Conservation (phyloP, 2,888 invertebrate species). For the Andricus quercusramuli region DNA sequence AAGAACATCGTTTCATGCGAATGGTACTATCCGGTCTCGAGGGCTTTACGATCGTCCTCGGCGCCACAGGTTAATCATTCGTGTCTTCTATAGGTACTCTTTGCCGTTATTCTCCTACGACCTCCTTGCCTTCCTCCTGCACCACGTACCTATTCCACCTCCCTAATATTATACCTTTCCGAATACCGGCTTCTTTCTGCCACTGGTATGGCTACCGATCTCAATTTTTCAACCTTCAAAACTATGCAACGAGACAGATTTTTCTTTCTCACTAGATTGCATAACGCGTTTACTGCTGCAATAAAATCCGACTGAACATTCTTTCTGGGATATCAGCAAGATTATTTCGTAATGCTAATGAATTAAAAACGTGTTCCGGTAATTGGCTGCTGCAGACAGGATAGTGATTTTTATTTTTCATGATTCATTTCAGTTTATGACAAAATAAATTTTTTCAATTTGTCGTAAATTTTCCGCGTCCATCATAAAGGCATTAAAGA, state of each 20-base stretch:
- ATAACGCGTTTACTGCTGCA: conserved; percentile 16
- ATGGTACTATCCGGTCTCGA: conserved; percentile 53
- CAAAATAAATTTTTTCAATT: conserved; percentile 18
- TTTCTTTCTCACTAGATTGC: not conserved
- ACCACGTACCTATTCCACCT: conserved; percentile 36
- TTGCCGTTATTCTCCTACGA: conserved; percentile 46
- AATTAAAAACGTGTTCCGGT: conserved; percentile 28
- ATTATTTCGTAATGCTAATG: conserved; percentile 37
- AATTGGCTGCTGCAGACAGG: conserved; percentile 30
- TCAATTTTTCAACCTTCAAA: not conserved
- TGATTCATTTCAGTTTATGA: conserved; percentile 26
- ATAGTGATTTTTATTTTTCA: conserved; percentile 7
- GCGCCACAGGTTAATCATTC: conserved; percentile 72
- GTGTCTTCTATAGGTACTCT: conserved; percentile 55
- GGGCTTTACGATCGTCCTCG: conserved; percentile 69
- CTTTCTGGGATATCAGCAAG: conserved; percentile 21
- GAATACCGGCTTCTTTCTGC: conserved; percentile 32
- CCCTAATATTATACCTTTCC: not conserved
- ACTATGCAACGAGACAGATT: not conserved
- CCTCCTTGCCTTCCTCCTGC: conserved; percentile 46
- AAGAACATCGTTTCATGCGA: conserved; percentile 46
- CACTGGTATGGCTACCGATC: conserved; percentile 52
- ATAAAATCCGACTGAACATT: conserved; percentile 21
- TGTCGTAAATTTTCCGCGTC: conserved; percentile 5
- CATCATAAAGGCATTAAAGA: not conserved